Base-by-base conservation (phyloP, 2,113 vertebrate species). In the Oreochromis tanganicae region DNA sequence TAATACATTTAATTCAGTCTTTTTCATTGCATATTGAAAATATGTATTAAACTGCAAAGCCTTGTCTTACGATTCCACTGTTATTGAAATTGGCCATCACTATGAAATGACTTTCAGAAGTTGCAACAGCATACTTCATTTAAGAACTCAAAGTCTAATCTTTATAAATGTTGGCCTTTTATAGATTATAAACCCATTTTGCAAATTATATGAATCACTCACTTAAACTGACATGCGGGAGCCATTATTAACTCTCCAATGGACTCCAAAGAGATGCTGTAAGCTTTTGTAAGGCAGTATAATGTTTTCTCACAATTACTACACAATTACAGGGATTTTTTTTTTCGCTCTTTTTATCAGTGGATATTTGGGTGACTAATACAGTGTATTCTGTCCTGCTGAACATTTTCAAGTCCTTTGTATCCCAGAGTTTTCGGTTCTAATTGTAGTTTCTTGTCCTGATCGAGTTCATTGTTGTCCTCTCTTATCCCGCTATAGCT, bases 21-120 rank as follows among this genome's bases (percentile, higher is more conserved):
- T 81, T 86, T 87, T 86, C 56, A 81, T 87, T 88, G 59, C 19
- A 27, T 78, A 61, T 24, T 81, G 41, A 59, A 82, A 84, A 54
- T 17, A 79, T 4, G 29, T 57, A 81, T 80, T 68, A 85, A 82
- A 59, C n/a, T 59, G 17, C 32, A 84, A 54, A 43, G 85, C 12
- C 48, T 81, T 59, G 73, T 80, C n/a, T 75, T 32, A 34, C 55
- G 14, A 66, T 52, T 19, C 34, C 12, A 27, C 87, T 85, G 14
- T 88, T 73, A 80, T 16, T 73, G 78, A 80, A 83, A 85, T 66
- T 38, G 27, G 7, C 19, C 24, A 43, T 71, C 59, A 86, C 11
- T 19, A 10, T 56, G 68, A 90, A 90, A 83, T 73, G 13, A 90
- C 78, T 86, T 90, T 83, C 14, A 86, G 14, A 83, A 41, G 19